Base-by-base conservation (phyloP, 1,140 invertebrate genomes). In the Mactra quadrangularis region DNA sequence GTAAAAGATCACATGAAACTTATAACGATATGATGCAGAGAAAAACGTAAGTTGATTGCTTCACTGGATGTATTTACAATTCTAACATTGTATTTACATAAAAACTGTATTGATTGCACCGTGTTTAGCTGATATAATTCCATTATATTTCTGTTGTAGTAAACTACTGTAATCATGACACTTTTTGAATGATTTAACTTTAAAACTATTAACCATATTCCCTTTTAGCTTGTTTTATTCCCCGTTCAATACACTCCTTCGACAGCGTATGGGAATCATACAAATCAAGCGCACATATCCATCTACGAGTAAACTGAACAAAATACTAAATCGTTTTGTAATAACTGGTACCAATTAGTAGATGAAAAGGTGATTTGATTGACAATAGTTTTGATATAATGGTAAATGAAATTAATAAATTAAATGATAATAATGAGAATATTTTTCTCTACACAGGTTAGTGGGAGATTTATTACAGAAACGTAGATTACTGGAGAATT, bases 391-490 rank as follows among this genome's bases (percentile, higher is more conserved):
- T n/a, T n/a, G n/a, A n/a, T n/a, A n/a, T n/a, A n/a, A n/a, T n/a
- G n/a, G n/a, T n/a, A n/a, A n/a, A n/a, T n/a, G n/a, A n/a, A n/a
- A n/a, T n/a, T n/a, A n/a, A n/a, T n/a, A n/a, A n/a, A n/a, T n/a
- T 19, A 29, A 4, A 59, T 27, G n/a, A 59, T 27, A 25, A 1
- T 25, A 27, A 59, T 27, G 27, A 29, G 15, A 59, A 29, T 59
- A 6, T 15, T 25, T 57, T 25, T 27, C n/a, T 57, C 25, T n/a
- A 52, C 52, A 52, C 70, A 72, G 70, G 27, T 15, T 55, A 1
- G 22, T 72, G 6, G 70, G 55, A n/a, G 70, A 72, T 22, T 29
- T 72, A 1, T 52, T 72, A 35, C 70, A 72, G 53, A 72, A 57
- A 57, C 70, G 33, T 22, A 15, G 31, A 1, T 29, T 72, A 38